phyloP scores from a whole-genome alignment of 92 coral and sea anemone species.

The Epizoanthus fatuus region DNA sequence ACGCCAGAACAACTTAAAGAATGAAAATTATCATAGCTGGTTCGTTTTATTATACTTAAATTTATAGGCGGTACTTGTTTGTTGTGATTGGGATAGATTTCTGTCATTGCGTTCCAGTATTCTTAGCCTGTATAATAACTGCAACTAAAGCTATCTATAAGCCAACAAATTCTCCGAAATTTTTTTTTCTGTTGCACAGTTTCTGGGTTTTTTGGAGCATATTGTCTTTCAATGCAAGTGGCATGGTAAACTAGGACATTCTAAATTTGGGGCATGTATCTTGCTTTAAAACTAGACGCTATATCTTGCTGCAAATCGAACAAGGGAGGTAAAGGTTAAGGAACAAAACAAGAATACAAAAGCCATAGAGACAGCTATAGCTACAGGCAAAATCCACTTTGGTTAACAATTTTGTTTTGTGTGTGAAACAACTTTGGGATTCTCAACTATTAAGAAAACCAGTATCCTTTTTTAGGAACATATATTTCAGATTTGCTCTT shows the following conservation, averaged over 20 bases:
- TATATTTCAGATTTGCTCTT: constrained; percentile 10
- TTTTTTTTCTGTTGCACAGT: constrained; percentile 36
- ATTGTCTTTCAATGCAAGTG: not conserved
- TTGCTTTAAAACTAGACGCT: not conserved
- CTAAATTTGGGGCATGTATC: not conserved
- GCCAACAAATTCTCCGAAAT: constrained; percentile 34
- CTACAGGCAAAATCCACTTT: constrained; percentile 31
- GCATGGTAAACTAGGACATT: not conserved
- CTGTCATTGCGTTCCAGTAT: constrained; percentile 30
- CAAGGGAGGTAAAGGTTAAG: constrained; percentile 11
- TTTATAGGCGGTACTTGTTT: constrained; percentile 31
- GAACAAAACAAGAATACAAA: not conserved
- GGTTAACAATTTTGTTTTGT: constrained; percentile 1
- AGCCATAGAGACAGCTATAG: constrained; percentile 26
- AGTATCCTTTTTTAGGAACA: not conserved
- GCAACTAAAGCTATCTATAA: constrained; percentile 31
- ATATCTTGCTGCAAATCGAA: not conserved
- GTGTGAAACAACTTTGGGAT: constrained; percentile 1
- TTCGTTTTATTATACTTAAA: constrained; percentile 5
- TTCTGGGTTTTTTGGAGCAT: not conserved
- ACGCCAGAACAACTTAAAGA: constrained; percentile 1
- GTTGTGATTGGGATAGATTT: constrained; percentile 16
- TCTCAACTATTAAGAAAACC: not conserved
- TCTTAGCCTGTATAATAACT: constrained; percentile 38
- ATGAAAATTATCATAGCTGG: not conserved